A percentile compares a stretch with the other conserved stretches of the same genome.
Conservation (phyloP, 2,113 vertebrate genomes). For the Rhabdornis inornatus region DNA sequence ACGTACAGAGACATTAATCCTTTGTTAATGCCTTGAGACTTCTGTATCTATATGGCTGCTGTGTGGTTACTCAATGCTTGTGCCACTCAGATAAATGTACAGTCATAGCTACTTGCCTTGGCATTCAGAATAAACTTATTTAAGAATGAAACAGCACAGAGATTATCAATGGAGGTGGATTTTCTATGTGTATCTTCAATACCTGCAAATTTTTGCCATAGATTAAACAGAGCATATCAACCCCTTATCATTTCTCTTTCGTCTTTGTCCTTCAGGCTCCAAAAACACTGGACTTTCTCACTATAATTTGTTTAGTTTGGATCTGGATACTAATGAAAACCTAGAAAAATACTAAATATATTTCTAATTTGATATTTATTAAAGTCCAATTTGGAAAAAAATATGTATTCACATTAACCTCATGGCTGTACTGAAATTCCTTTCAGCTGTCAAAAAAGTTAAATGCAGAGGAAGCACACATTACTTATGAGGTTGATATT, state of each 20-base stretch:
- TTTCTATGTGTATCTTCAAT: neutral
- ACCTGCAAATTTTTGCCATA: neutral
- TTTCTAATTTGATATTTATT: conserved; percentile 3
- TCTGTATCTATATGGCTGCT: neutral
- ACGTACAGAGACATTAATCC: neutral
- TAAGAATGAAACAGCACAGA: neutral
- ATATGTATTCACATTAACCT: neutral
- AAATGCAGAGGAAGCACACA: neutral
- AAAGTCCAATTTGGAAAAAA: neutral
- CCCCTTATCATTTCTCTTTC: neutral
- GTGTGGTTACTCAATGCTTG: neutral
- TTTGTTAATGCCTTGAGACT: neutral
- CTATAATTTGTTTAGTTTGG: neutral
- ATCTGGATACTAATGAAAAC: neutral
- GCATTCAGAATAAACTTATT: neutral
- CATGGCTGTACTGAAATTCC: neutral
- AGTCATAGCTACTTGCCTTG: neutral
- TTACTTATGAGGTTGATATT: neutral
- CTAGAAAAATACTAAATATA: neutral
- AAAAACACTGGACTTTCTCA: neutral
- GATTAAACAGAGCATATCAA: neutral
- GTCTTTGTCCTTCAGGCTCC: neutral
- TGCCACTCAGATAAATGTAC: neutral
- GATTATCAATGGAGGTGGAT: neutral
- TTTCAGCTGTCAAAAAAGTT: neutral